phyloP scores from a whole-genome alignment of 2,113 vertebrate genomes.

The Eubucco bourcierii region DNA sequence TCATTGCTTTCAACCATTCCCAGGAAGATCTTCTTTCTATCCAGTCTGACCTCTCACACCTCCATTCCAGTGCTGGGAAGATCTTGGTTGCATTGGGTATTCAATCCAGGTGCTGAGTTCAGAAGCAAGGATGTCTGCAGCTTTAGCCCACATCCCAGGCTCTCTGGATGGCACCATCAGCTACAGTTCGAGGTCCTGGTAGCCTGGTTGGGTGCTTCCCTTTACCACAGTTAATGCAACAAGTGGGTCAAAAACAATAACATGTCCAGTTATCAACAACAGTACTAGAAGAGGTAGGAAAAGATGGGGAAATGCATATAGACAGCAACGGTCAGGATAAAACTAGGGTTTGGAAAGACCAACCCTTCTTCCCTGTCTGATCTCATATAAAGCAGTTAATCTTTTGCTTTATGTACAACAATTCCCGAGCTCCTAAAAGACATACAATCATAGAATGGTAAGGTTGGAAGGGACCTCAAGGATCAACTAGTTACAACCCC shows the following conservation, averaged over 20 bases:
- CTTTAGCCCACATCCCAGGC: neutral
- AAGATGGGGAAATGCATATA: neutral
- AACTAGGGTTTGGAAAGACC: neutral
- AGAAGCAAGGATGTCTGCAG: neutral
- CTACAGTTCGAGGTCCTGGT: rapidly evolving
- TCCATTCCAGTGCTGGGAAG: neutral
- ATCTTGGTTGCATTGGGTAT: neutral
- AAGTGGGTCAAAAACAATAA: neutral
- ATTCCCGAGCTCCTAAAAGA: neutral
- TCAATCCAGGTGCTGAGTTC: neutral
- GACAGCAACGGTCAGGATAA: neutral
- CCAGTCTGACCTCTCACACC: neutral
- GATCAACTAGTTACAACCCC: no score
- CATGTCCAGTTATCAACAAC: neutral
- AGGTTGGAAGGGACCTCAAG: no score
- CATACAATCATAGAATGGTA: no score
- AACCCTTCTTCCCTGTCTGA: neutral
- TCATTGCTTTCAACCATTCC: neutral
- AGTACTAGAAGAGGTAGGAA: neutral
- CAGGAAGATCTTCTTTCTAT: neutral
- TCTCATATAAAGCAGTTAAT: neutral
- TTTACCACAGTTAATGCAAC: neutral
- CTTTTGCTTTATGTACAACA: neutral
- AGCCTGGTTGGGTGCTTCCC: neutral
- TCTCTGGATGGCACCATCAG: neutral